Percentiles rank a stretch among this genome's conserved stretches.
These are phyloP conservation scores for Lissocephala sabroskyi DNA, from an alignment of 2,888 invertebrate genomes.

Conservation along the genomic window DNA sequence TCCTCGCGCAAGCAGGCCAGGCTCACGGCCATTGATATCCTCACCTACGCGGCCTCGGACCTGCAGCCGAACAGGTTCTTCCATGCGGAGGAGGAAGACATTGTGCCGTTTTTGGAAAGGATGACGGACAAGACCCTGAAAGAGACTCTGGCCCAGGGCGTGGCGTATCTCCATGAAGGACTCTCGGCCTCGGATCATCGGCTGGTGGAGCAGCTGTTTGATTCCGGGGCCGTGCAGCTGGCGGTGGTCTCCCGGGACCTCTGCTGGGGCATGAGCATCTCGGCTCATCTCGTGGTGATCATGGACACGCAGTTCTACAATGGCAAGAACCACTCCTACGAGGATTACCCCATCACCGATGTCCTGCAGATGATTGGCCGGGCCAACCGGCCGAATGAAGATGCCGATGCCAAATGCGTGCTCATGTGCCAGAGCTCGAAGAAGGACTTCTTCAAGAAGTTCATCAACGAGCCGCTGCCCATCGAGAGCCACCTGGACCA, in stretches of 20 bases:
- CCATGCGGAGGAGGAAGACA: slow-evolving; percentile 88
- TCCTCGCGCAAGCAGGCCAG: slow-evolving; percentile 92
- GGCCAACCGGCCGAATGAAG: slow-evolving; percentile 93
- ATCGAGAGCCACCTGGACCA: slow-evolving; percentile 99
- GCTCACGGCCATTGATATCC: slow-evolving; percentile 94
- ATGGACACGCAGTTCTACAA: slow-evolving; percentile 97
- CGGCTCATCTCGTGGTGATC: slow-evolving; percentile 94
- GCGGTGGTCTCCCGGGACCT: slow-evolving; percentile 94
- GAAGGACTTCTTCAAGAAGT: slow-evolving; percentile 98
- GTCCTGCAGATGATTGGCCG: slow-evolving; percentile 98
- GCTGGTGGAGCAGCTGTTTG: slow-evolving; percentile 93
- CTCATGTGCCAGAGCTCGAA: slow-evolving; percentile 98
- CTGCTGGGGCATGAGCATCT: slow-evolving; percentile 93
- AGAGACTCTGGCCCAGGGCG: slow-evolving; percentile 94
- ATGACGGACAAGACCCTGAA: slow-evolving; percentile 91
- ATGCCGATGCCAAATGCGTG: slow-evolving; percentile 95
- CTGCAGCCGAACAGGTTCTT: slow-evolving; percentile 90
- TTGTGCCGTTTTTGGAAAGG: slow-evolving; percentile 89
- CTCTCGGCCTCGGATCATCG: slow-evolving; percentile 87
- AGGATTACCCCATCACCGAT: slow-evolving; percentile 98
- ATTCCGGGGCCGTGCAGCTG: slow-evolving; percentile 92
- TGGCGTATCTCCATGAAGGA: slow-evolving; percentile 98
- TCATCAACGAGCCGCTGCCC: slow-evolving; percentile 96
- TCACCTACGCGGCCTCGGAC: slow-evolving; percentile 95
- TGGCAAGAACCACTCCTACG: slow-evolving; percentile 88